Evolutionary conservation across 2,888 invertebrate species (phyloP).

Genomic region (Drosophila macrospina): DNA sequence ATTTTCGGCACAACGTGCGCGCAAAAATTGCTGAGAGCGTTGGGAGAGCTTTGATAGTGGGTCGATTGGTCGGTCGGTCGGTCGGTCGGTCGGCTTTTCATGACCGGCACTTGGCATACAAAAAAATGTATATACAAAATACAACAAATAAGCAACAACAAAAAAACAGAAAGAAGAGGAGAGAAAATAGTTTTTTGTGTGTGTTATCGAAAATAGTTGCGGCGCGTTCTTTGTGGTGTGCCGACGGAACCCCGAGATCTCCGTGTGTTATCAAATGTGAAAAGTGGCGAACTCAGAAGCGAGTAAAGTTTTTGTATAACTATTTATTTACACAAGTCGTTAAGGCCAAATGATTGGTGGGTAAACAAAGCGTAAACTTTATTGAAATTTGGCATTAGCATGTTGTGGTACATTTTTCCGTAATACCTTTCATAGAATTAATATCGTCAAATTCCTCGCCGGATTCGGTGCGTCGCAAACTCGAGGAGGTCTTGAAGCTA

Average conservation of each 20-base stretch:
- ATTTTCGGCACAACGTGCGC: constrained; percentile 78
- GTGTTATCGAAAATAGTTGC: constrained; percentile 72
- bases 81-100: constrained; percentile 63
- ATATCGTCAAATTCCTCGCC: constrained; percentile 81
- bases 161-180: not conserved
- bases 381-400: constrained; percentile 5
- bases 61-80: constrained; percentile 10
- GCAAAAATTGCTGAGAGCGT: constrained; percentile 32
- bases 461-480: constrained; percentile 87
- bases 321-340: constrained; percentile 56
- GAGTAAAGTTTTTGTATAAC: constrained; percentile 20
- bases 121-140: constrained; percentile 25
- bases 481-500: constrained; percentile 92
- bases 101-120: constrained; percentile 77
- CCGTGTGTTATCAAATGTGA: constrained; percentile 48
- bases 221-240: constrained; percentile 72
- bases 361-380: constrained; percentile 56
- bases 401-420: constrained; percentile 7
- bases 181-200: constrained; percentile 36
- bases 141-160: not conserved
- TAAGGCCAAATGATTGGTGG: constrained; percentile 71
- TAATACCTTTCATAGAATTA: constrained; percentile 67
- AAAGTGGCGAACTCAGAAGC: constrained; percentile 46
- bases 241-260: constrained; percentile 47
- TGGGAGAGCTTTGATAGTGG: constrained; percentile 54